These are phyloP conservation scores for Iselma pallidipennis DNA, from an alignment of 2,888 invertebrate genomes.

Conservation along the genomic window DNA sequence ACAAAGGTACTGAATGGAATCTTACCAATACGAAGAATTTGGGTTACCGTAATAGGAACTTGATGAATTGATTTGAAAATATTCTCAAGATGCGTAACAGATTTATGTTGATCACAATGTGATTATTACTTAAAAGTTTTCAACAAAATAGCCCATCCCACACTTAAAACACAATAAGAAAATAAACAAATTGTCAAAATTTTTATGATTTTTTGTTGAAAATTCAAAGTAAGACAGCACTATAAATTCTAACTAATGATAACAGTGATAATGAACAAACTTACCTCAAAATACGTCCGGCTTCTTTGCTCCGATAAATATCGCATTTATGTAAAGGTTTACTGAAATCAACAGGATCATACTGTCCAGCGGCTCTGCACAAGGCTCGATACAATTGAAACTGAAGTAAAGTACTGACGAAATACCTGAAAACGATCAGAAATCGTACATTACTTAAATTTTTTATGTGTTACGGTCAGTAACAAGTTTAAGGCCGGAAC, in stretches of 20 bases:
- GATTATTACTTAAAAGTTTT: no score
- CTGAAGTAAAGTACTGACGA: slow-evolving; percentile 88
- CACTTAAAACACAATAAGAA: no score
- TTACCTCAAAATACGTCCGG: slow-evolving; percentile 85
- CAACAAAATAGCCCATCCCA: no score
- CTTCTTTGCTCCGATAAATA: slow-evolving; percentile 84
- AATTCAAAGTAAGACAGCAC: no score
- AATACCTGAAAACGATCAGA: slow-evolving; percentile 71
- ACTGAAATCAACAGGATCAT: slow-evolving; percentile 68
- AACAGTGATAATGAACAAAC: slow-evolving; percentile 45
- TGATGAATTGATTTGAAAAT: not conserved
- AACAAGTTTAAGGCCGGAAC: slow-evolving; percentile 41
- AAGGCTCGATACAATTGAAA: slow-evolving; percentile 89
- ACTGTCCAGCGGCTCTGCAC: slow-evolving; percentile 82
- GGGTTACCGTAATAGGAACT: slow-evolving; percentile 22
- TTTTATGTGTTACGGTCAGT: not conserved
- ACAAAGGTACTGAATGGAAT: not conserved
- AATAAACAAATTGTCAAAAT: no score
- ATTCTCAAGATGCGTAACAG: not conserved
- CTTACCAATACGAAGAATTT: slow-evolving; percentile 17
- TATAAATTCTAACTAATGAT: no score
- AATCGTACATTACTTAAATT: not conserved
- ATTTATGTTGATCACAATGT: not conserved
- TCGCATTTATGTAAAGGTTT: slow-evolving; percentile 88
- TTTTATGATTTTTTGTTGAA: no score